These are phyloP conservation scores for Acyrthosiphon pisum DNA, from an alignment of 1,140 invertebrate species.

Conservation along the genomic window DNA sequence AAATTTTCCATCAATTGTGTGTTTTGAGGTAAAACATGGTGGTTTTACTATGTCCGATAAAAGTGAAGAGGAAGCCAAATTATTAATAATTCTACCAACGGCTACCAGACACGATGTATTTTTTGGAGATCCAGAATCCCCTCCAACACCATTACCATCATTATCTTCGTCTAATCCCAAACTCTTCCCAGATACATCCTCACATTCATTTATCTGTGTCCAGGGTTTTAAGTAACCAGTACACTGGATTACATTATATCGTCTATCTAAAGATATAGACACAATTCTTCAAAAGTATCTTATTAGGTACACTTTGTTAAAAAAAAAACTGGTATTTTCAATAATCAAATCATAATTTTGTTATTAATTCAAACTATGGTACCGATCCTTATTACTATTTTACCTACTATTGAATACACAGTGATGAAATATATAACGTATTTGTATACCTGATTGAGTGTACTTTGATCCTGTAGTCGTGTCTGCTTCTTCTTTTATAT, in stretches of 20 bases:
- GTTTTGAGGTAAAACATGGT: slow-evolving; percentile 70
- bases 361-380: not conserved
- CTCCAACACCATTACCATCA: slow-evolving; percentile 66
- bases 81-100: slow-evolving; percentile 72
- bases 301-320: not conserved
- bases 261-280: slow-evolving; percentile 70
- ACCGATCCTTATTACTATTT: not conserved
- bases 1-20: slow-evolving; percentile 71
- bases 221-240: slow-evolving; percentile 93
- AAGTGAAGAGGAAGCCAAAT: slow-evolving; percentile 23
- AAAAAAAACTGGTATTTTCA: not conserved
- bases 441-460: slow-evolving; percentile 31
- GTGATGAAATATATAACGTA: not conserved
- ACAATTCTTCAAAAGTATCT: not conserved
- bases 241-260: slow-evolving; percentile 83
- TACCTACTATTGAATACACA: not conserved
- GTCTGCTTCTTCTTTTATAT: slow-evolving; percentile 78
- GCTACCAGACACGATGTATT: slow-evolving; percentile 87
- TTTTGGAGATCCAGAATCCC: slow-evolving; percentile 74
- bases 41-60: slow-evolving; percentile 64
- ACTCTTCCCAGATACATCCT: slow-evolving; percentile 70
- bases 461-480: slow-evolving; percentile 66
- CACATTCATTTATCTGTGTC: slow-evolving; percentile 78
- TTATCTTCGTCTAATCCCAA: slow-evolving; percentile 68
- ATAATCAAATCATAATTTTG: not conserved